Base-by-base conservation (phyloP, 2,888 invertebrate genomes). In the Euzophera pinguis region DNA sequence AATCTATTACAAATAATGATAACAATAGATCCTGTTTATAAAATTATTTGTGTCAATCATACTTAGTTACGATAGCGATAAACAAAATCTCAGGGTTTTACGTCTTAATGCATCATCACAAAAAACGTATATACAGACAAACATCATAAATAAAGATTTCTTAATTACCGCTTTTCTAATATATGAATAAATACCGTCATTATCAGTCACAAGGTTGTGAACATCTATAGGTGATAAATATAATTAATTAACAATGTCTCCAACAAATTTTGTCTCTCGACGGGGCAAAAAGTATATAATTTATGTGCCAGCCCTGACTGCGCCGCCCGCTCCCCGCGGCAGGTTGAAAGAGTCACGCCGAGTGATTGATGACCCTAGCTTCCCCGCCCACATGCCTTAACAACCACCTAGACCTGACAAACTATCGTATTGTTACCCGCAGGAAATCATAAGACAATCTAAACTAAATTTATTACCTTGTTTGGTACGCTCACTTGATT, bases 271-370 rank as follows among this genome's bases (percentile, higher is more conserved):
- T 76, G 82, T 84, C 80, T 79, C 74, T 69, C 74, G 81, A 80
- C 82, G 78, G 68, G 62, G 79, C 80, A 83, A 85, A 86, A 84
- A 84, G 78, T 71, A 72, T 54, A 72, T 84, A 83, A 87, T 85
- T 86, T 86, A 87, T 84, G 78, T 78, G 70, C 69, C 81, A 81
- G 71, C 80, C 78, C 80, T 81, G 68, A 60, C 60, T 52, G 61
- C 65, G 62, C 65, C 54, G 29, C 57, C 54, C 62, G 27, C 63
- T 59, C 65, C 71, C 67, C 62, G 73, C 71, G 85, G 84, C 87
- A 85, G 88, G 87, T 89, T 88, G 88, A 89, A 88, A 89, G 89
- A 89, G 88, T 86, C 88, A 84, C 79, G 81, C 65, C 67, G 78
- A 67, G 84, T 88, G 90, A 89, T 90, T 86, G 88, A 89, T 88